Base-by-base conservation (phyloP, 1,140 invertebrate genomes). In the Brachionus rubens region DNA sequence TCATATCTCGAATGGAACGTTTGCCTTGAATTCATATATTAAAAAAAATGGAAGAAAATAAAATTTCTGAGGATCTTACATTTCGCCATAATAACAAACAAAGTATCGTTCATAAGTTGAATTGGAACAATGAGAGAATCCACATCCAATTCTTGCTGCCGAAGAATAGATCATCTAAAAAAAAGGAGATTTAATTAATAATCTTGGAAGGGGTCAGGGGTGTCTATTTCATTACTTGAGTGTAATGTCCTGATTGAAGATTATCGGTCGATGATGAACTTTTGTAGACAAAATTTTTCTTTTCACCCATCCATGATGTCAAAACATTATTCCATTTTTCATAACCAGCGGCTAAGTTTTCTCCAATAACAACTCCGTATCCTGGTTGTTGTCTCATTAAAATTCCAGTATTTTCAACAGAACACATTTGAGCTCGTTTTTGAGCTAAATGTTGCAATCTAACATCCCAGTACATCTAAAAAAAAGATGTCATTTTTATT, bases 211-310 rank as follows among this genome's bases (percentile, higher is more conserved):
- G n/a, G n/a, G n/a, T n/a, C n/a, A n/a, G n/a, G n/a, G n/a, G n/a
- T n/a, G n/a, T n/a, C n/a, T n/a, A n/a, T n/a, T n/a, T n/a, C n/a
- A 41, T 46, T 56, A 76, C 72, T 62, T 76, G 72, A 76, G 72
- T 56, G 56, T 76, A 76, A 76, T 76, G 72, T 7, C 72, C 72
- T 36, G 52, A 36, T 76, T 56, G 47, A 40, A 72, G 36, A 28
- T 72, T 72, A 40, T 33, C 52, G 36, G 30, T 46, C 2, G 48
- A 43, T 2, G 52, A 76, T 9, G 52, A 36, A 26, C 72, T 76
- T 48, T 76, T 76, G 21, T 43, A 76, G 21, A 47, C 10, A 26
- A 76, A 76, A 76, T 76, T 47, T 5, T 76, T 33, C 10, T 33
- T 76, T 76, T 76, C 72, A 40, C 36, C 30, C 33, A 40, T 59